Base-by-base conservation (phyloP, 2,113 vertebrate genomes). In the Corvus hawaiiensis region DNA sequence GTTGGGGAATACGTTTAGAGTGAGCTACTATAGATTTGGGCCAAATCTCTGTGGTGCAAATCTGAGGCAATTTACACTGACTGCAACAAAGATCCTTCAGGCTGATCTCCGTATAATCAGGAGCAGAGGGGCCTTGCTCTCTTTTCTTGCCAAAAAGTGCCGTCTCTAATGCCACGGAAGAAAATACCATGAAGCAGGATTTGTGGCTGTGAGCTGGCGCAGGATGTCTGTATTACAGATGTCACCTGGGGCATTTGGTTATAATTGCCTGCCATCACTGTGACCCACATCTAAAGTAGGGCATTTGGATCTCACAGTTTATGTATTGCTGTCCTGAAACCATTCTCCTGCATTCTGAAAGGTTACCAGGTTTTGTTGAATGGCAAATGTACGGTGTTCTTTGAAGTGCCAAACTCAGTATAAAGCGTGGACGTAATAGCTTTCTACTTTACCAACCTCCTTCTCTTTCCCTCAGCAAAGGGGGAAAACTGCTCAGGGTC, bases 61-160 rank as follows among this genome's bases (percentile, higher is more conserved):
- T 93, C 83, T 92, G 90, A 94, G 69, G 73, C 94, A 92, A 93
- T 97, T 96, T 96, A 92, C 90, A 82, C 86, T 92, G 80, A 88
- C 88, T 94, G 51, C 73, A 76, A 17, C 75, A 87, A 83, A 82
- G 69, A 66, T 94, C 39, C 86, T 95, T 76, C 77, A 92, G 88
- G 33, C 82, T 90, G 80, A 89, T 94, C 69, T 74, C 76, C 0
- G 0, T 82, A 61, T 95, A 93, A 96, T 92, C 66, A 44, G 71
- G 52, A 96, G 73, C 90, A 96, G 86, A 87, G 69, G 18, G 28
- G 5, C 39, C 41, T 86, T 93, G 37, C 75, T 93, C 51, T 79
- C 51, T 90, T 84, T 81, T 39, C 58, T 83, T 94, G 71, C 72
- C 64, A 56, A 63, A 63, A 86, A 82, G 48, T 93, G 64, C 39